Evolutionary conservation across 2,113 vertebrate species (phyloP).

Genomic region (Oncorhynchus tshawytscha): DNA sequence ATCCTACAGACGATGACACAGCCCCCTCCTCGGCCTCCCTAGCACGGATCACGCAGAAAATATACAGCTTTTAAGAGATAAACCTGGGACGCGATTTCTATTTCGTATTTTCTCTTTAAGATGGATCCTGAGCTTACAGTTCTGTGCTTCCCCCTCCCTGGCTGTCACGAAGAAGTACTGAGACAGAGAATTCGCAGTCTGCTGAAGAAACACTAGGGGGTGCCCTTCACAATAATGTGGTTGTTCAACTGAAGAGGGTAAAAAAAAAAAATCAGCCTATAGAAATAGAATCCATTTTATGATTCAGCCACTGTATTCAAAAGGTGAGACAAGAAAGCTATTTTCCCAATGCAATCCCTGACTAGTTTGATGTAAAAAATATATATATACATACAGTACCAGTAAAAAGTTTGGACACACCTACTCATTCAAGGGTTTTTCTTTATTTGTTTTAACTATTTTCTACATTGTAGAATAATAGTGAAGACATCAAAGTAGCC

Average conservation of each 20-base stretch:
- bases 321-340: no score
- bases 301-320: no score
- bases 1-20: constrained; percentile 79
- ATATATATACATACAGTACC: no score
- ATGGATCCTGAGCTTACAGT: constrained; percentile 78
- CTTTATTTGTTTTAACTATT: no score
- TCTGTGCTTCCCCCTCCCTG: constrained; percentile 75
- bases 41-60: constrained; percentile 54
- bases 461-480: no score
- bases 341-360: no score
- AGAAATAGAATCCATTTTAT: no score
- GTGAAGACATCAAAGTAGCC: no score
- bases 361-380: no score
- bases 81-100: constrained; percentile 60
- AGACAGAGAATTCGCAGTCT: constrained; percentile 21
- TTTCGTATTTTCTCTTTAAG: constrained; percentile 72
- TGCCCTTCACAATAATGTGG: constrained; percentile 25
- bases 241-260: background rate
- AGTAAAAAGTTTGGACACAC: no score
- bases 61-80: constrained; percentile 60
- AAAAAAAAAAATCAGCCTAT: no score
- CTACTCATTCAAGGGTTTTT: no score
- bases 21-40: constrained; percentile 75
- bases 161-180: constrained; percentile 50
- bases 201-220: constrained; percentile 52